Evolutionary conservation across 92 coral and sea anemone genomes (phyloP).

Genomic region (Parazoanthus darwini): DNA sequence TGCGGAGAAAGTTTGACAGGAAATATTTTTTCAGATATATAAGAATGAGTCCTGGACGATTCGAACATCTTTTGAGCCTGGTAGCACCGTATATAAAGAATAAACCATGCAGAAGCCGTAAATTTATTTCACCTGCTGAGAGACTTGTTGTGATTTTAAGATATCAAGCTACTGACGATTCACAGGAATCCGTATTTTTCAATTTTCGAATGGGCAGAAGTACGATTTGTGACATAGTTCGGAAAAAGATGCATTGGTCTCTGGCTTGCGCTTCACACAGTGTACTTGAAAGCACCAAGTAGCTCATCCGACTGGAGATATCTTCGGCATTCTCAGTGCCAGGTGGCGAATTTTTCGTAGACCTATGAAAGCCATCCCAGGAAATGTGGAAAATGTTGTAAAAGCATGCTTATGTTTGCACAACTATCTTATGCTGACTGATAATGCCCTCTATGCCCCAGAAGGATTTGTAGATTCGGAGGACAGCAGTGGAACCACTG

Average conservation of each 20-base stretch:
- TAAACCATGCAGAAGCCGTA: constrained; percentile 42
- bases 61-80: constrained; percentile 36
- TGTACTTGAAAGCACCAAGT: constrained; percentile 42
- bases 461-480: constrained; percentile 19
- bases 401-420: constrained; percentile 34
- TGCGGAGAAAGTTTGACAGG: background rate
- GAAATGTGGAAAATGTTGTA: background rate
- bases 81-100: constrained; percentile 39
- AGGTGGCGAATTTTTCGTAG: constrained; percentile 28
- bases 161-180: constrained; percentile 54
- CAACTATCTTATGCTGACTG: constrained; percentile 26
- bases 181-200: constrained; percentile 34
- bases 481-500: background rate
- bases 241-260: constrained; percentile 34
- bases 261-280: constrained; percentile 39
- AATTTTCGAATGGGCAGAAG: constrained; percentile 45
- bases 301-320: constrained; percentile 48
- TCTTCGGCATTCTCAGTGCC: constrained; percentile 6
- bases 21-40: constrained; percentile 58
- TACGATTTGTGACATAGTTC: constrained; percentile 41
- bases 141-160: constrained; percentile 42
- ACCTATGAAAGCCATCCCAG: constrained; percentile 17
- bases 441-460: constrained; percentile 22
- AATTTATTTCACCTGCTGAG: constrained; percentile 45
- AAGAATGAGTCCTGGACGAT: constrained; percentile 52